phyloP scores from a whole-genome alignment of 2,113 vertebrate species.

The Spea bombifrons region DNA sequence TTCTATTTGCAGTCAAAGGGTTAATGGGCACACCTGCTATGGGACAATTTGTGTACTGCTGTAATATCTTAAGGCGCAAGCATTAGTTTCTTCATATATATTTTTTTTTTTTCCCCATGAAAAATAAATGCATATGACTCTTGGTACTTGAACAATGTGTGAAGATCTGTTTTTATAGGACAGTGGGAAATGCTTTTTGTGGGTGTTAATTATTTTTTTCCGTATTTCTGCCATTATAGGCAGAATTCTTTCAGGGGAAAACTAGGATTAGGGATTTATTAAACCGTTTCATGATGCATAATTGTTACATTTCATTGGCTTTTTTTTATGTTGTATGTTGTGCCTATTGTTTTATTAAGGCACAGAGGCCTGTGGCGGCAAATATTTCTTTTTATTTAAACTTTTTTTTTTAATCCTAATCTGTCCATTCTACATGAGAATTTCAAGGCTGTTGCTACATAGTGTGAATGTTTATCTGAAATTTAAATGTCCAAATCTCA shows the following conservation, averaged over 20 bases:
- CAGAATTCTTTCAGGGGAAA: conserved; percentile 38
- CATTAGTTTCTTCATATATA: neutral
- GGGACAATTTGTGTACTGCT: neutral
- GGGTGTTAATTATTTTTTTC: conserved; percentile 57
- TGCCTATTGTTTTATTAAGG: neutral
- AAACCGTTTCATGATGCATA: conserved; percentile 6
- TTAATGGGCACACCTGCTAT: neutral
- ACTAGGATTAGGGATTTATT: conserved; percentile 40
- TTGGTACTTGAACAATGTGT: conserved; percentile 68
- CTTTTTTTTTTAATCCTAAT: neutral
- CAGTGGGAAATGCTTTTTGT: conserved; percentile 60
- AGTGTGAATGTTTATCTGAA: too few relatives aligned
- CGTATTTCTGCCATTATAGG: conserved; percentile 53
- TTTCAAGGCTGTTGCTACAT: too few relatives aligned
- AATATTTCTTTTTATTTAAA: neutral
- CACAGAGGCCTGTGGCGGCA: neutral
- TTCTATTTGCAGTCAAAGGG: neutral
- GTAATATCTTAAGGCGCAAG: conserved; percentile 43
- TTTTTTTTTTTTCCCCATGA: neutral
- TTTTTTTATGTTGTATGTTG: neutral
- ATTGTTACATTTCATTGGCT: conserved; percentile 11
- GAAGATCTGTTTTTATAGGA: conserved; percentile 59
- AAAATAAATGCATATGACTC: conserved; percentile 30
- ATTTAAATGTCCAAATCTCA: too few relatives aligned
- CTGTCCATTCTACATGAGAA: neutral